phyloP scores from a whole-genome alignment of 1,140 invertebrate species.

The Popillia japonica region DNA sequence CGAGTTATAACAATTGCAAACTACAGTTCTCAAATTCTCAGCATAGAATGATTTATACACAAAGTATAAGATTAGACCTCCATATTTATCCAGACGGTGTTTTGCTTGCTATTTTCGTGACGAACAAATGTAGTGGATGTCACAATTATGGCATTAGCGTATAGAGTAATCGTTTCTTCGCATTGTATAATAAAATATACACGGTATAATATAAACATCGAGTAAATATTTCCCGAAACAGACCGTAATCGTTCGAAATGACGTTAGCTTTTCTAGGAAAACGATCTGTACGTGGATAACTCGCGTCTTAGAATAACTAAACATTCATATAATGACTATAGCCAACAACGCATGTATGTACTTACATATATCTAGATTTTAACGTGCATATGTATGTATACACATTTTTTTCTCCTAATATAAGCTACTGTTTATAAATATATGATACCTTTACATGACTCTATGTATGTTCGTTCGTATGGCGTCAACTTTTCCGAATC shows the following conservation, averaged over 20 bases:
- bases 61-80: too few relatives aligned
- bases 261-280: constrained; percentile 28
- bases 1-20: too few relatives aligned
- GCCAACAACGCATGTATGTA: neutral
- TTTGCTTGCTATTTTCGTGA: too few relatives aligned
- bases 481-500: neutral
- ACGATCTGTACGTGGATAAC: constrained; percentile 5
- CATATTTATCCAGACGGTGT: too few relatives aligned
- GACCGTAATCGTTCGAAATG: constrained; percentile 12
- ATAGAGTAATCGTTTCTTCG: neutral
- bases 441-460: constrained; percentile 9
- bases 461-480: neutral
- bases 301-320: constrained; percentile 12
- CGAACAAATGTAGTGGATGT: neutral
- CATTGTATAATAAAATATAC: constrained; percentile 24
- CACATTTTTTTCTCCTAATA: constrained; percentile 5
- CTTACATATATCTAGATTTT: too few relatives aligned
- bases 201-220: neutral
- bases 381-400: too few relatives aligned
- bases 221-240: constrained; percentile 12
- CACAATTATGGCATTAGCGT: neutral
- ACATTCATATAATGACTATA: constrained; percentile 8
- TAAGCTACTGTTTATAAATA: constrained; percentile 20
- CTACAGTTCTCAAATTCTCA: too few relatives aligned
- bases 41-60: too few relatives aligned